phyloP scores from a whole-genome alignment of 2,113 vertebrate genomes.

The Seriola quinqueradiata region DNA sequence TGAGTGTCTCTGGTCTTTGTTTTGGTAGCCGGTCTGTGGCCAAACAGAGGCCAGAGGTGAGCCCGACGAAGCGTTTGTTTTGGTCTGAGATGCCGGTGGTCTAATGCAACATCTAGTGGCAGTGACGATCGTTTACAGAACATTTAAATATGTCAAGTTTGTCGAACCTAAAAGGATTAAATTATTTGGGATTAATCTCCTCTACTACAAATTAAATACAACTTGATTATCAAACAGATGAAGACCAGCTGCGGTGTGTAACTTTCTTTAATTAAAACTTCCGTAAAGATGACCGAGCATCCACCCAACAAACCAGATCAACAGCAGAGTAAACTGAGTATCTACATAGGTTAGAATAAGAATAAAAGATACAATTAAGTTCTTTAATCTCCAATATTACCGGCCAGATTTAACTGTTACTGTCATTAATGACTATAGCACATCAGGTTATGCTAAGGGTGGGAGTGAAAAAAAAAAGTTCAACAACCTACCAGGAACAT shows the following conservation, averaged over 20 bases:
- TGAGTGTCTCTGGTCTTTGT: no score
- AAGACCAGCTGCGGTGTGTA: neutral
- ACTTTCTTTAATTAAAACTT: neutral
- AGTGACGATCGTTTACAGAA: no score
- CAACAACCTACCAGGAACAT: constrained; percentile 55
- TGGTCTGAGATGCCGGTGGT: no score
- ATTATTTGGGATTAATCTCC: neutral
- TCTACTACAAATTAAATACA: neutral
- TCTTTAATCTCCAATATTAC: no score
- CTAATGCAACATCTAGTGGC: no score
- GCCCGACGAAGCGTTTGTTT: no score
- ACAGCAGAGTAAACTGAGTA: neutral
- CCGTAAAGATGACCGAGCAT: neutral
- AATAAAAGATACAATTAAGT: no score
- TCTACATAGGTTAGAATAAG: no score
- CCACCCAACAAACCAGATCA: neutral
- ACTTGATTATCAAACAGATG: neutral
- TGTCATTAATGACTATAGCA: neutral
- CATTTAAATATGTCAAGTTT: neutral
- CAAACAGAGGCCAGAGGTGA: no score
- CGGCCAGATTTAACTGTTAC: neutral
- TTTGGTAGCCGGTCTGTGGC: no score
- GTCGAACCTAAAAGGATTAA: neutral
- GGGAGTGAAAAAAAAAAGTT: neutral
- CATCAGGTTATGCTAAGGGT: neutral